Conservation (phyloP, 2,113 vertebrate genomes). For the Catharus fuscescens region DNA sequence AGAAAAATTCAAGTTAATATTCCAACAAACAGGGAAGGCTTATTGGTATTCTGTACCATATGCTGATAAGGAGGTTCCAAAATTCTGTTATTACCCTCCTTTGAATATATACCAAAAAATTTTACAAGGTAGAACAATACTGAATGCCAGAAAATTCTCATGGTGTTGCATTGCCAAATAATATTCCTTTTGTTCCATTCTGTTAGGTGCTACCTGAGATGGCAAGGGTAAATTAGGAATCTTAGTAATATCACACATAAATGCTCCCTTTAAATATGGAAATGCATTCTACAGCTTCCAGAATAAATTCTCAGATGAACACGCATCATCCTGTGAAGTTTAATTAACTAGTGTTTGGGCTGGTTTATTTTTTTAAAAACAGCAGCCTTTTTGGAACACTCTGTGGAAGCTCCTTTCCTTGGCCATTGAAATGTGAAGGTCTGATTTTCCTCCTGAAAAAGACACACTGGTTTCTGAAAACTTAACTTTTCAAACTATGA, state of each 20-base stretch:
- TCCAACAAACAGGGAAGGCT: not conserved
- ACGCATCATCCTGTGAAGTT: not conserved
- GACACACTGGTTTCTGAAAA: not conserved
- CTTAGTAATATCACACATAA: conserved; percentile 13
- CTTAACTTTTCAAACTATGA: not conserved
- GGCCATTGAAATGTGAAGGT: not conserved
- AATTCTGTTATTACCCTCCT: not conserved
- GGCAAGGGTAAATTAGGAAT: conserved; percentile 21
- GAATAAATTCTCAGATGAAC: conserved; percentile 53
- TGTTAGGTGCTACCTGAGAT: not conserved
- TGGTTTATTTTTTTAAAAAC: not conserved
- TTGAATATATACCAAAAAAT: not conserved
- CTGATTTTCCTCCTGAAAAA: not conserved
- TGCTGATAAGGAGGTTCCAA: not conserved
- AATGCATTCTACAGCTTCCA: conserved; percentile 42
- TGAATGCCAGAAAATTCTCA: not conserved
- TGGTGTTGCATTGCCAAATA: not conserved
- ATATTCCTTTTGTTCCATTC: not conserved
- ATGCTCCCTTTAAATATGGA: conserved; percentile 48
- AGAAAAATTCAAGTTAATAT: not conserved
- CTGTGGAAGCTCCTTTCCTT: not conserved
- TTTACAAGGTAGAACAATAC: not conserved
- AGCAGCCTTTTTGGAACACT: not conserved
- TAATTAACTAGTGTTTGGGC: not conserved
- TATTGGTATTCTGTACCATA: not conserved